Evolutionary conservation across 2,888 invertebrate genomes (phyloP), one percentile per base, ranked within the genome.

Genomic region (Caenorhabditis sp.): DNA sequence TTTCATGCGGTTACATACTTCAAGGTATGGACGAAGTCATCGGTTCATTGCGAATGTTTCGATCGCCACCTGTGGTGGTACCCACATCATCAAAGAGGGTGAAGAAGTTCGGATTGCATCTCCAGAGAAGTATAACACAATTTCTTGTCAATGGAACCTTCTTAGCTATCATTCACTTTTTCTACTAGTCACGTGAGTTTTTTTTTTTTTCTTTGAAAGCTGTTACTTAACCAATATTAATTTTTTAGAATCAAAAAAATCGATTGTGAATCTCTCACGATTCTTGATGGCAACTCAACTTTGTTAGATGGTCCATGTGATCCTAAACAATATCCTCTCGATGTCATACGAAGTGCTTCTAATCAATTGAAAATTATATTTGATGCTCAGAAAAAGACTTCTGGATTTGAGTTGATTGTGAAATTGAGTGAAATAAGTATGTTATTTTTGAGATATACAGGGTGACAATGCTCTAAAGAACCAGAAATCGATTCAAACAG

Each of bases 91-190:
- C 8, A 56, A 67, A 1, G 65, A 73, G 23, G 83, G 77, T 31
- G 60, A 71, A 52, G 84, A 81, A 10, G 26, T 67, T 8, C 66
- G 77, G 1, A 72, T 86, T 26, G 72, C 69, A 2, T 76, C 82
- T 0, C 94, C 94, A 0, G 89, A 90, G 57, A 94, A 94, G 89
- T 92, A 93, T 0, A 85, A 89, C 1, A 91, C 92, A 80, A 89
- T 91, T 0, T 92, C 93, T 81, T 95, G 95, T 87, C 89, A 92
- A 58, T 95, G 94, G 94, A 89, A 89, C 0, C 89, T 95, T n/a
- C 84, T 87, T 17, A 91, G 91, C n/a, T 90, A 92, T 8, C 90
- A 91, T 23, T 91, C 91, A 85, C 89, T 89, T 59, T 81, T 85
- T 63, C 76, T 87, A 14, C 76, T 82, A 17, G 72, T 80, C 7